Conservation (phyloP, 1,140 invertebrate genomes). For the Caenorhabditis remanei region DNA sequence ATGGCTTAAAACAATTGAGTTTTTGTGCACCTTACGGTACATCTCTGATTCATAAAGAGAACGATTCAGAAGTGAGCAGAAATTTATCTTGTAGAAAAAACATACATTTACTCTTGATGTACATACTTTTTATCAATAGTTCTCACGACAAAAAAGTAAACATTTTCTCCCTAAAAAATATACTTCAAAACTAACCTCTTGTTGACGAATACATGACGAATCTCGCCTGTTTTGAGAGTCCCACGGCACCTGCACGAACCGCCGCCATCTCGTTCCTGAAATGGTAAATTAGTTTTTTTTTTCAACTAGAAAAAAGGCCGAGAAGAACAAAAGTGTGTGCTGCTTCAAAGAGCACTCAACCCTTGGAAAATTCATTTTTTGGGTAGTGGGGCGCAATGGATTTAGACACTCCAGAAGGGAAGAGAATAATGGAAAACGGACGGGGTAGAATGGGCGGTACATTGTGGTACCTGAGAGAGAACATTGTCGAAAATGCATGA, state of each 20-base stretch:
- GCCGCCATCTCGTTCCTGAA: slow-evolving; percentile 35
- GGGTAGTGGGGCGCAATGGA: slow-evolving; percentile 30
- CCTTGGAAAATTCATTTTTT: slow-evolving; percentile 10
- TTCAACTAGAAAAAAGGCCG: background rate
- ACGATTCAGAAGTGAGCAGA: too few species aligned
- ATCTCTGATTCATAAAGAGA: too few species aligned
- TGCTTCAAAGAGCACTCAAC: slow-evolving; percentile 13
- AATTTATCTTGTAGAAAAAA: too few species aligned
- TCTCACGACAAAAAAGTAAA: too few species aligned
- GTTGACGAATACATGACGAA: slow-evolving; percentile 43
- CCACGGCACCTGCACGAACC: slow-evolving; percentile 51
- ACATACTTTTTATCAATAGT: too few species aligned
- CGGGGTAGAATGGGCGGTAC: background rate
- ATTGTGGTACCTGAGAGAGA: background rate
- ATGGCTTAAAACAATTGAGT: too few species aligned
- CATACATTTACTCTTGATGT: too few species aligned
- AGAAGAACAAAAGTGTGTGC: slow-evolving; percentile 18
- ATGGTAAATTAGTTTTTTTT: background rate
- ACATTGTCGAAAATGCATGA: slow-evolving; percentile 34
- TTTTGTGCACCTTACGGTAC: too few species aligned
- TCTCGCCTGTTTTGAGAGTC: slow-evolving; percentile 46
- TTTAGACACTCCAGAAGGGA: background rate
- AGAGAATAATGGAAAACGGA: slow-evolving; percentile 24
- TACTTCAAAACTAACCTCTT: slow-evolving; percentile 20
- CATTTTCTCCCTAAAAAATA: too few species aligned